Evolutionary conservation across 2,888 invertebrate species (phyloP).

Genomic region (Cylindroiulus punctatus): DNA sequence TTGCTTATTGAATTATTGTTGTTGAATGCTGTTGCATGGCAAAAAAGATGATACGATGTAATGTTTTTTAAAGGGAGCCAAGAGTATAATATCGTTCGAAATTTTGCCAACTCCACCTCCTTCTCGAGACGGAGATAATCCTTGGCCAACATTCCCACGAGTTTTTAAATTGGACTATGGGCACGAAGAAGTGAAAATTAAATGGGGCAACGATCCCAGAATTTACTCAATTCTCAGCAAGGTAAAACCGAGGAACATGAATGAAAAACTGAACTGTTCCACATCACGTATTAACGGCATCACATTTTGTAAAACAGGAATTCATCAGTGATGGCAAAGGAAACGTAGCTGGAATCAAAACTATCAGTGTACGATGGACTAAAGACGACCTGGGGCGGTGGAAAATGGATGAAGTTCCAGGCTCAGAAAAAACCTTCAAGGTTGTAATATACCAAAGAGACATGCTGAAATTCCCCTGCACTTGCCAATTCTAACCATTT

Average conservation of each 20-base stretch:
- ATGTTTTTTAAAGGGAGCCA: constrained; percentile 81
- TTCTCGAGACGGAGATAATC: constrained; percentile 85
- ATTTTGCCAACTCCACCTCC: constrained; percentile 92
- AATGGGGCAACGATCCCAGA: constrained; percentile 91
- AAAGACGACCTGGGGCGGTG: constrained; percentile 91
- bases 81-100: constrained; percentile 93
- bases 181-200: constrained; percentile 94
- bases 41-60: not conserved
- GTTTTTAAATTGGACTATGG: constrained; percentile 98
- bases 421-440: constrained; percentile 73
- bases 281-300: not conserved
- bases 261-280: not conserved
- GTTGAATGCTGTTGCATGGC: too few species aligned
- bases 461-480: not conserved
- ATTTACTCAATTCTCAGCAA: constrained; percentile 93
- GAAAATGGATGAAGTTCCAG: constrained; percentile 89
- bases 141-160: constrained; percentile 98
- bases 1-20: too few species aligned
- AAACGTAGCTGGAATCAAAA: constrained; percentile 88
- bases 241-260: constrained; percentile 64
- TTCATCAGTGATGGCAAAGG: constrained; percentile 91
- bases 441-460: constrained; percentile 61
- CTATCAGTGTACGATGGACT: constrained; percentile 92
- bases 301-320: constrained; percentile 70
- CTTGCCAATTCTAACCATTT: not conserved